Base-by-base conservation (phyloP, 1,140 invertebrate genomes). In the Pseudomyrmex cubaensis region DNA sequence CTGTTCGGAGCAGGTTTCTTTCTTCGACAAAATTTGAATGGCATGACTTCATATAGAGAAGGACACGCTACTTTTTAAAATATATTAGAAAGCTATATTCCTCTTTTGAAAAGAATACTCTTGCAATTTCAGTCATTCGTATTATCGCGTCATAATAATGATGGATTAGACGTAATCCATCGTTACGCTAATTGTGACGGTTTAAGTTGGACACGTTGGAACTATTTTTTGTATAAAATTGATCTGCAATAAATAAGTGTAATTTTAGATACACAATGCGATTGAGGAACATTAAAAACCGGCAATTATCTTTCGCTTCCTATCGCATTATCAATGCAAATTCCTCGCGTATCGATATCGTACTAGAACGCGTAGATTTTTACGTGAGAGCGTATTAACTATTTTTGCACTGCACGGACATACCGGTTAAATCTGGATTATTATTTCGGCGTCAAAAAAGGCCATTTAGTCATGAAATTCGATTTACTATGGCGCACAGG, bases 361-460 rank as follows among this genome's bases (percentile, higher is more conserved):
- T 50, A 48, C 66, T 64, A 80, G 54, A 22, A 7, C 20, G n/a
- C 20, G 66, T 56, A 48, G 54, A 80, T 80, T 80, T 80, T 80
- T 80, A 35, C 66, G 66, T 9, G 22, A 70, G 66, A 80, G 54
- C 76, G 22, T 80, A 80, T 80, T 70, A 80, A 72, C 76, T 72
- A 80, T 80, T 80, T 80, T 80, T 80, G 66, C 66, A 46, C 76
- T 80, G 20, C 54, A 72, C 35, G 46, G 56, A 57, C 76, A 69
- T 46, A 78, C 56, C 76, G 76, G 76, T 80, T 80, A 80, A 80
- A 80, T 80, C 76, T 80, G 54, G 76, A 66, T 80, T 80, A 80
- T 80, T 80, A 80, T 80, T 70, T 80, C 54, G 76, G 54, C 76
- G 76, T 80, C 76, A 80, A 80, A 80, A 80, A 72, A 66, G 54